These are phyloP conservation scores for Monarcha castaneiventris DNA, from an alignment of 2,113 vertebrate genomes.

Conservation along the genomic window DNA sequence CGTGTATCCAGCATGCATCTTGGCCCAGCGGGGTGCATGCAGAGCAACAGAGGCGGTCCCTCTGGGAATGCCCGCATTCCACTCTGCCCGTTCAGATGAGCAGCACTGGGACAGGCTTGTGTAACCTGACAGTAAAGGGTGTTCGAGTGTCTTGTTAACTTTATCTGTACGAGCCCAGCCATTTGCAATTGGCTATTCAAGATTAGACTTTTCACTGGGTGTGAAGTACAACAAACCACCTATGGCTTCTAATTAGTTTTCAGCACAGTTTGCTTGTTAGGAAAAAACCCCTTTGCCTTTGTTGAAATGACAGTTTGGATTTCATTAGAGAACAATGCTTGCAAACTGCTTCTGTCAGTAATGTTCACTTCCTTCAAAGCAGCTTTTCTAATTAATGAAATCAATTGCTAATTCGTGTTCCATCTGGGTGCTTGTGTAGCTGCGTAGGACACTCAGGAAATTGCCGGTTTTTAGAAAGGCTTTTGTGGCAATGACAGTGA, in stretches of 20 bases:
- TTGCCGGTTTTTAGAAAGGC: not conserved
- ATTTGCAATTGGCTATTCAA: not conserved
- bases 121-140: too few relatives aligned
- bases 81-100: not conserved
- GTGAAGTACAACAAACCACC: not conserved
- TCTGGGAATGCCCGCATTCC: rapidly evolving
- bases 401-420: not conserved
- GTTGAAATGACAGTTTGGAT: not conserved
- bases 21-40: not conserved
- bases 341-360: not conserved
- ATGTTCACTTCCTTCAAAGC: not conserved
- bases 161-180: not conserved
- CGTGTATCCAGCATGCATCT: not conserved
- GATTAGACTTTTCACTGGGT: not conserved
- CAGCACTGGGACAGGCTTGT: not conserved
- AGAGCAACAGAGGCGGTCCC: not conserved
- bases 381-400: not conserved
- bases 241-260: not conserved
- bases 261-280: not conserved
- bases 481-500: not conserved
- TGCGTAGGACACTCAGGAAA: not conserved
- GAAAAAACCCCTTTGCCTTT: not conserved
- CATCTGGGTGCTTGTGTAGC: not conserved
- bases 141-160: rapidly evolving
- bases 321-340: not conserved